Conservation (phyloP, 2,797 vertebrate species). For the Epinephelus awoara region DNA sequence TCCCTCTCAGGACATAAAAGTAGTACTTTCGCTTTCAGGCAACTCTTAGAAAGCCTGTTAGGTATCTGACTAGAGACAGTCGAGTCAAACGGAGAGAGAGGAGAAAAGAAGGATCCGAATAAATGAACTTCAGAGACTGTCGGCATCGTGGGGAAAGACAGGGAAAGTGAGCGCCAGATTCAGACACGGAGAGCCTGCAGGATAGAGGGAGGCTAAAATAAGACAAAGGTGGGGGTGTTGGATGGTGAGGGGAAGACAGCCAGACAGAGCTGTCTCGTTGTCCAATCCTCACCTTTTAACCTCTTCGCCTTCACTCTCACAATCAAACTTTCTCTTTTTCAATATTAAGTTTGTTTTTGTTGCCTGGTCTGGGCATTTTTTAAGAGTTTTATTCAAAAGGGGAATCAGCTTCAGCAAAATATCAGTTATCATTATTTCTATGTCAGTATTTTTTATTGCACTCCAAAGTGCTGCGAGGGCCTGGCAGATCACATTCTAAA, state of each 20-base stretch:
- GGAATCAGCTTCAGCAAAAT: neutral
- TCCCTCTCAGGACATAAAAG: slow-evolving; percentile 59
- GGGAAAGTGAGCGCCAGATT: slow-evolving; percentile 25
- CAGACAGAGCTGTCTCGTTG: slow-evolving; percentile 51
- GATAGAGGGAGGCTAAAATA: slow-evolving; percentile 66
- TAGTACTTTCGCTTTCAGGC: slow-evolving; percentile 59
- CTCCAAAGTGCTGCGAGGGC: slow-evolving; percentile 8
- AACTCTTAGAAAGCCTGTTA: slow-evolving; percentile 71
- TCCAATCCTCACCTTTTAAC: slow-evolving; percentile 59
- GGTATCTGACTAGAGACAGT: slow-evolving; percentile 69
- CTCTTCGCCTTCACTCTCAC: slow-evolving; percentile 19
- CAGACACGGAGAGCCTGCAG: slow-evolving; percentile 56
- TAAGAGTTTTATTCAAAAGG: slow-evolving; percentile 8
- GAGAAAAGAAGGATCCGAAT: slow-evolving; percentile 56
- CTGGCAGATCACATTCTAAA: slow-evolving; percentile 8
- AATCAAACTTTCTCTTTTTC: slow-evolving; percentile 4
- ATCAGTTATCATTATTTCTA: slow-evolving; percentile 21
- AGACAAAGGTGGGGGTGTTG: slow-evolving; percentile 53
- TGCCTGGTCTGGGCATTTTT: neutral
- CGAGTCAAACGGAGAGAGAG: slow-evolving; percentile 58
- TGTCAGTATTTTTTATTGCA: neutral
- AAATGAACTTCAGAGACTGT: slow-evolving; percentile 73
- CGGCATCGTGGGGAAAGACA: slow-evolving; percentile 48
- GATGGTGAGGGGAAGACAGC: slow-evolving; percentile 45
- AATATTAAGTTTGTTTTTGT: slow-evolving; percentile 14